Evolutionary conservation across 37 sponge, comb jelly and placozoan genomes (phyloP), one percentile per base, ranked within the genome.

Genomic region (Spongia lamella): DNA sequence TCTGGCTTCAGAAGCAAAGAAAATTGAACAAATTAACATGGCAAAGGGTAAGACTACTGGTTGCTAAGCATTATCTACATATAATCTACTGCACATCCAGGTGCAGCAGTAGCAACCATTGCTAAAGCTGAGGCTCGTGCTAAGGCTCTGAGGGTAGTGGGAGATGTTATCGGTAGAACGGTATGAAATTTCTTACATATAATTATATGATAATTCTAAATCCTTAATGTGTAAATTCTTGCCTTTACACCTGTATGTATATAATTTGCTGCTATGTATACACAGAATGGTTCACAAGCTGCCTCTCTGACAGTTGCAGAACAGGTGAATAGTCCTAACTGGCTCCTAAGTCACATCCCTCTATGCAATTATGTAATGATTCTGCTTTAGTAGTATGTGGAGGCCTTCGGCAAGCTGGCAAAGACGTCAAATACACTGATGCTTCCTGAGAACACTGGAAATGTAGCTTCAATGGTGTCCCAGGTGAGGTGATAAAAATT

Each of bases 391-490:
- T 78, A 96, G 87, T 97, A 97, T 83, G 90, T 97, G n/a, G 72
- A 79, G 35, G 97, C 97, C 16, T 97, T 97, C 57, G 78, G 75
- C 20, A 79, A 93, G 61, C 76, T 97, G 69, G 97, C 97, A 30
- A 93, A 93, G 77, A 89, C 86, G 20, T 75, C 55, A 61, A 93
- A 90, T 58, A 97, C 97, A 33, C 51, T 97, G 13, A 63, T 97
- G 2, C 84, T 97, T 17, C 97, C 97, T 35, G 87, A 84, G 70
- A 89, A 93, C 63, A 87, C 91, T 1, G 89, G 95, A 58, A 86
- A 97, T 72, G 63, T 92, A 5, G 75, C 93, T 47, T 87, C 97
- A 22, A 97, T 97, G 97, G 94, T 97, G 19, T 86, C 88, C 30
- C 97, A 97, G 97, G 97, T 93, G 39, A 58, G 27, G 5, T 30